Base-by-base conservation (phyloP, 2,888 invertebrate genomes). In the Elmis aenea region DNA sequence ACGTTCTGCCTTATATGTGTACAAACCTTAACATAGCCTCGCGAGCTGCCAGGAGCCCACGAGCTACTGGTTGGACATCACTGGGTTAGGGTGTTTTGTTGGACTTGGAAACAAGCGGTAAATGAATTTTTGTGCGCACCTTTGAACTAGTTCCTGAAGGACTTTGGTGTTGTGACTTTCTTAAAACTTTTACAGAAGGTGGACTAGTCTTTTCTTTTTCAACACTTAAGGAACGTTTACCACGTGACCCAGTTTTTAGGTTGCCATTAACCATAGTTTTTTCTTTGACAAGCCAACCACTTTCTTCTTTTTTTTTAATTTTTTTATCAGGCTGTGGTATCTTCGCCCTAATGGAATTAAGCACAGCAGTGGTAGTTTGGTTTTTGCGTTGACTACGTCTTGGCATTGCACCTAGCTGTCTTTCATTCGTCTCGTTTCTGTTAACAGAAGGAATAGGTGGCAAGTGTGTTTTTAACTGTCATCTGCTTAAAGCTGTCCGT, bases 131-230 rank as follows among this genome's bases (percentile, higher is more conserved):
- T 28, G 48, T 38, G 15, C 42, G 33, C 15, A 42, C 27, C 31
- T 45, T 45, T 21, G 31, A 33, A 22, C 36, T 35, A 10, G 38
- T 27, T 8, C 49, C 49, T n/a, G 37, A 35, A 9, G 50, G 30
- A 29, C 37, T 42, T 33, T 51, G 46, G 4, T 48, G 29, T 12
- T 50, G 47, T 13, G 56, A 56, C 12, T 66, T 55, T 6, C 64
- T 50, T 21, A 66, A 42, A 22, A 66, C 61, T 54, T 67, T 67
- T 25, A 66, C 60, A 29, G 64, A 64, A 26, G 62, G 58, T 3
- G 64, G 59, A 43, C 53, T 61, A 33, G 50, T 38, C 50, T 64
- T 59, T 42, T 66, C 62, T 48, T 62, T 64, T 23, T 67, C 66
- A 25, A 59, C 46, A 33, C 52, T 55, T 9, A 67, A 49, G 3